phyloP scores from a whole-genome alignment of 1,140 invertebrate species.

The fruit fly (Drosophila melanogaster) region Release_6_plus_ISO1_MT NT_033777.3:19679501-19680000 shows the following conservation, averaged over 20 bases:
- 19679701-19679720: conserved; percentile 73
- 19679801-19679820: conserved; percentile 41
- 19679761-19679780: conserved; percentile 59
- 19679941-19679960: no score
- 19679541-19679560: conserved; percentile 16
- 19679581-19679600: conserved; percentile 83
- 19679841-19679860: conserved; percentile 59
- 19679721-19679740: conserved; percentile 13
- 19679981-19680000: not conserved
- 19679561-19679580: conserved; percentile 73
- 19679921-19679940: not conserved
- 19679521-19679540: conserved; percentile 58
- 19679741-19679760: not conserved
- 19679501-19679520: conserved; percentile 18
- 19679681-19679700: conserved; percentile 73
- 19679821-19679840: conserved; percentile 68
- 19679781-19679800: conserved; percentile 82
- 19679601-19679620: conserved; percentile 59
- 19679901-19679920: conserved; percentile 41
- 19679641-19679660: conserved; percentile 30
- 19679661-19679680: conserved; percentile 26
- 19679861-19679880: conserved; percentile 72
- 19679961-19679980: conserved; percentile 6
- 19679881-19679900: conserved; percentile 43
- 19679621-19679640: conserved; percentile 35